A percentile compares a stretch with the other conserved stretches of the same genome.
Conservation (phyloP, 1,140 invertebrate genomes). For the Hypsibius dujardini region DNA sequence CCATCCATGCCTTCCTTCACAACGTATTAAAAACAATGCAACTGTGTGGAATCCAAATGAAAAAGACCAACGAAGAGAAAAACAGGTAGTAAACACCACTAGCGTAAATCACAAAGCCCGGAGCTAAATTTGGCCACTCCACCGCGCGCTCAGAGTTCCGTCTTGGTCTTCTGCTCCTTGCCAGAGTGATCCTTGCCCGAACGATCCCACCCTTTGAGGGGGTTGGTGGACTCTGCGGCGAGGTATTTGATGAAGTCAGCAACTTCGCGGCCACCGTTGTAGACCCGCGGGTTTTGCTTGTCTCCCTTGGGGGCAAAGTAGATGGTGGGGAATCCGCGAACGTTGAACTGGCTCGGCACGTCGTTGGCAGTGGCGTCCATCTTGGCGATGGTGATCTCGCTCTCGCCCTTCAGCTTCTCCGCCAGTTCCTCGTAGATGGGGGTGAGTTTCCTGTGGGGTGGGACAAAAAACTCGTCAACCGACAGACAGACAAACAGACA, state of each 20-base stretch:
- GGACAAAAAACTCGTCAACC: too few species aligned
- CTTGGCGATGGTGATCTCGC: conserved; percentile 73
- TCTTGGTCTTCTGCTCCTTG: conserved; percentile 34
- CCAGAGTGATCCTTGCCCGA: conserved; percentile 56
- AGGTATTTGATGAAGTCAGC: conserved; percentile 93
- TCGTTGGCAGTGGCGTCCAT: conserved; percentile 98
- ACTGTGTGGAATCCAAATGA: too few species aligned
- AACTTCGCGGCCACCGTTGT: conserved; percentile 80
- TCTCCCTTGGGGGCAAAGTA: conserved; percentile 77
- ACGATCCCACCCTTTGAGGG: conserved; percentile 69
- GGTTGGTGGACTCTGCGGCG: conserved; percentile 69
- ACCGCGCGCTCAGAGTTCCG: conserved; percentile 40
- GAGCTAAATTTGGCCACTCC: too few species aligned
- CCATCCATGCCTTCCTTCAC: too few species aligned
- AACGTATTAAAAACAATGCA: too few species aligned
- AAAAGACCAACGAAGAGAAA: too few species aligned
- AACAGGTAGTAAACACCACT: too few species aligned
- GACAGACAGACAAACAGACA: too few species aligned
- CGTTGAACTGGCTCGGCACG: conserved; percentile 75
- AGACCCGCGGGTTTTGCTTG: conserved; percentile 63
- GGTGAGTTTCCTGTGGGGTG: conserved; percentile 57
- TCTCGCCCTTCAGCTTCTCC: conserved; percentile 71
- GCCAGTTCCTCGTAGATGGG: conserved; percentile 82
- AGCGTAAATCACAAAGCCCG: too few species aligned
- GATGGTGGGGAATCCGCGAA: conserved; percentile 89